A percentile compares a stretch with the other conserved stretches of the same genome.
These are phyloP conservation scores for Bombus superbus DNA, from an alignment of 1,140 invertebrate species.

Conservation along the genomic window DNA sequence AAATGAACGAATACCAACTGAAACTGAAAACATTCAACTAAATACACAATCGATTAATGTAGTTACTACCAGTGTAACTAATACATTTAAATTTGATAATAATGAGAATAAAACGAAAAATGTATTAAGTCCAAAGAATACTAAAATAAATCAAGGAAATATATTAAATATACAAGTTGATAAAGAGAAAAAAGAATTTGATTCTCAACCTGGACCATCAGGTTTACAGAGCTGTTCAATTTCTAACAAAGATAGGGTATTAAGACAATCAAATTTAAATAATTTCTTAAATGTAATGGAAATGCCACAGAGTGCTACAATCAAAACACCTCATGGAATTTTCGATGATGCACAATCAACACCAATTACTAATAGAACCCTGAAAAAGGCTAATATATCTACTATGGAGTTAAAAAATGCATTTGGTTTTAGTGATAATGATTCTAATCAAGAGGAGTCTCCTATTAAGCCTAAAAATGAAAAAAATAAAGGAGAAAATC, in stretches of 20 bases:
- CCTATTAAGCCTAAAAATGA: slow-evolving; percentile 21
- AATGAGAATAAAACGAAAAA: slow-evolving; percentile 52
- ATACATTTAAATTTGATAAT: slow-evolving; percentile 21
- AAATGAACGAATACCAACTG: background rate
- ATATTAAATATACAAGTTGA: background rate
- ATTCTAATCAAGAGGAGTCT: slow-evolving; percentile 40
- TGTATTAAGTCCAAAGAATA: slow-evolving; percentile 50
- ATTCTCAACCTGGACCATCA: slow-evolving; percentile 61
- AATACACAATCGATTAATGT: background rate
- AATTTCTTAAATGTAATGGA: slow-evolving; percentile 71
- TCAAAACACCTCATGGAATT: slow-evolving; percentile 70
- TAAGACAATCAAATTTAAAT: slow-evolving; percentile 73
- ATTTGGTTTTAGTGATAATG: slow-evolving; percentile 70
- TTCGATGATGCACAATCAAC: slow-evolving; percentile 70
- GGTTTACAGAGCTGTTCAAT: slow-evolving; percentile 34
- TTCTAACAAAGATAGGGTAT: slow-evolving; percentile 32
- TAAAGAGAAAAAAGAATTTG: slow-evolving; percentile 34
- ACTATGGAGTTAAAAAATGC: slow-evolving; percentile 63
- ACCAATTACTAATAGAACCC: slow-evolving; percentile 54
- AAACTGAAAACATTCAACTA: slow-evolving; percentile 3
- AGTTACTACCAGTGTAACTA: background rate
- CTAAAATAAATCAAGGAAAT: background rate
- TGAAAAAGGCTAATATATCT: slow-evolving; percentile 10
- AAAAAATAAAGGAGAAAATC: slow-evolving; percentile 29
- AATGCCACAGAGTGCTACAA: slow-evolving; percentile 65